Percentiles rank a stretch among this genome's conserved stretches.
phyloP scores from a whole-genome alignment of 2,888 invertebrate species.

The Phoronis australis region DNA sequence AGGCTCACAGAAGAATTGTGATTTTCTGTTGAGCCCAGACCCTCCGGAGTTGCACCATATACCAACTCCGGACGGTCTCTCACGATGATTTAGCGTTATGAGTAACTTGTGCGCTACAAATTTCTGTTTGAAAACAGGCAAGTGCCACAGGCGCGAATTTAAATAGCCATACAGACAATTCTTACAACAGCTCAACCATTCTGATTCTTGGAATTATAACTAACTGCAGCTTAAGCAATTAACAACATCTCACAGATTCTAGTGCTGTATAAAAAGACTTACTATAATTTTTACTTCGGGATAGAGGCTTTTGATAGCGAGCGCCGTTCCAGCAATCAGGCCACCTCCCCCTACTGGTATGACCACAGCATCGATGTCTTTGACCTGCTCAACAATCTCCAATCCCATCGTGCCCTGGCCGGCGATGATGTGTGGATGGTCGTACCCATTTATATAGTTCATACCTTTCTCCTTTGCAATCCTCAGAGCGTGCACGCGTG shows the following conservation, averaged over 20 bases:
- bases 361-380: conserved; percentile 79
- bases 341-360: conserved; percentile 95
- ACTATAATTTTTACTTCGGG: conserved; percentile 82
- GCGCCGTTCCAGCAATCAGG: conserved; percentile 81
- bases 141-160: no score
- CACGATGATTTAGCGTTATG: no score
- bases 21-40: no score
- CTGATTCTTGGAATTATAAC: no score
- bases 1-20: no score
- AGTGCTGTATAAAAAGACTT: conserved; percentile 52
- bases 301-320: conserved; percentile 79
- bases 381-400: conserved; percentile 86
- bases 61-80: no score
- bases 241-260: neutral
- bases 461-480: conserved; percentile 67
- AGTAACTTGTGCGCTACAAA: no score
- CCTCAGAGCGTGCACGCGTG: conserved; percentile 72
- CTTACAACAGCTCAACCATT: no score
- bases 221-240: no score
- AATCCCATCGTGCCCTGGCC: conserved; percentile 92
- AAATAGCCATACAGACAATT: no score
- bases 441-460: conserved; percentile 91
- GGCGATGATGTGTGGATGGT: conserved; percentile 90
- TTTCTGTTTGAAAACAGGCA: no score
- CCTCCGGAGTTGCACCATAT: no score